Percentiles rank a stretch among this genome's conserved stretches.
Conservation (phyloP, 1,140 invertebrate genomes). For the Acromyrmex echinatior region DNA sequence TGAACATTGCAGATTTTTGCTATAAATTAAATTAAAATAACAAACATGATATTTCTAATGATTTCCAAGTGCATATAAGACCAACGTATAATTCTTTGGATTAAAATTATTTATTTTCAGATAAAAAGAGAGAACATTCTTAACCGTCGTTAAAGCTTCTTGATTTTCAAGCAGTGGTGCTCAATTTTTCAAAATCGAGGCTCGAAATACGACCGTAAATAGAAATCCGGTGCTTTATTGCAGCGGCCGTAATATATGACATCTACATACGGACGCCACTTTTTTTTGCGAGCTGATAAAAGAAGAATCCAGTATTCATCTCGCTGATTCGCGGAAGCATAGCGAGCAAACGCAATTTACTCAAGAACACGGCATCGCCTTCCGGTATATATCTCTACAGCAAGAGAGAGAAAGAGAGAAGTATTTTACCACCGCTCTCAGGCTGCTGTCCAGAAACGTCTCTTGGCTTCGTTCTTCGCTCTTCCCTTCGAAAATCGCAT, state of each 20-base stretch:
- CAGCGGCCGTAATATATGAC: neutral
- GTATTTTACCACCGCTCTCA: constrained; percentile 13
- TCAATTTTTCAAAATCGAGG: constrained; percentile 20
- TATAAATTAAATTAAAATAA: neutral
- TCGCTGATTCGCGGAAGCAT: constrained; percentile 31
- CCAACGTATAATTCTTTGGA: neutral
- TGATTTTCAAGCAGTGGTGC: constrained; percentile 32
- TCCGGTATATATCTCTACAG: constrained; percentile 44
- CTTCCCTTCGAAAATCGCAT: constrained; percentile 55
- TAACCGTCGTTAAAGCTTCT: neutral
- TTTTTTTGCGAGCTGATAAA: constrained; percentile 20
- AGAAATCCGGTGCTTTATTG: neutral
- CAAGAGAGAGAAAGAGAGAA: neutral
- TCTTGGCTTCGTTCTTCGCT: constrained; percentile 26
- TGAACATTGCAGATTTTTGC: neutral
- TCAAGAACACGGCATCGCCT: constrained; percentile 39
- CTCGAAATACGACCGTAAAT: neutral
- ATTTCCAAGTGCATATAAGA: neutral
- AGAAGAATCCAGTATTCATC: constrained; percentile 45
- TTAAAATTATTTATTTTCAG: neutral
- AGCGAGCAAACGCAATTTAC: constrained; percentile 16
- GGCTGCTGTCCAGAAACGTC: constrained; percentile 54
- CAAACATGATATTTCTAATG: neutral
- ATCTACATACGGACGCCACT: neutral
- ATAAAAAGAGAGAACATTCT: neutral